A percentile compares a stretch with the other conserved stretches of the same genome.
Conservation (phyloP, 1,140 invertebrate species). For the Brachionus paranguensis region DNA sequence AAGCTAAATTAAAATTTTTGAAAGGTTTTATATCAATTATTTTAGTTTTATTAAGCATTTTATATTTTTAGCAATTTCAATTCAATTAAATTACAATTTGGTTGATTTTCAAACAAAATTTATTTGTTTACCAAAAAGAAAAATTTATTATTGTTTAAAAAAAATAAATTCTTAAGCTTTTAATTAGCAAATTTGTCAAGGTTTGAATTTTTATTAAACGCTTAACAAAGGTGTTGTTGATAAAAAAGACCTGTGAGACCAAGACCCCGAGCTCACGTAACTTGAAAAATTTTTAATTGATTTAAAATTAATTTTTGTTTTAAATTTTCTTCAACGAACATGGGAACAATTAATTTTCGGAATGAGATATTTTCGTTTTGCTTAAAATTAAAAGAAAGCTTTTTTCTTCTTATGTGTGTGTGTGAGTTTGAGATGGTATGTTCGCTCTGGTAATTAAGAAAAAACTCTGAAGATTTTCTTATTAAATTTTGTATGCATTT, state of each 20-base stretch:
- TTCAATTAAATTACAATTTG: neutral
- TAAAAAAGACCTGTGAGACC: neutral
- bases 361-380: neutral
- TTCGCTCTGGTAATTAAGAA: neutral
- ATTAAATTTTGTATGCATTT: neutral
- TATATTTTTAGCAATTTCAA: neutral
- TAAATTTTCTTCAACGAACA: neutral
- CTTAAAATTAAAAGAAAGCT: neutral
- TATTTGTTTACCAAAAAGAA: slow-evolving; percentile 26
- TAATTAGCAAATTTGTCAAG: slow-evolving; percentile 24
- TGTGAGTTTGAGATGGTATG: neutral
- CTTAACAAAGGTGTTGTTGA: neutral
- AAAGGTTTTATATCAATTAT: neutral
- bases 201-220: neutral
- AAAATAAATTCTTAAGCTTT: slow-evolving; percentile 11
- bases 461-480: neutral
- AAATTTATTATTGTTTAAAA: neutral
- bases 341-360: neutral
- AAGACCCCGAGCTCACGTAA: neutral
- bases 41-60: neutral
- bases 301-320: slow-evolving; percentile 28
- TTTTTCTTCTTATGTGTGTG: neutral
- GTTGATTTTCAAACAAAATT: neutral
- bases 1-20: neutral
- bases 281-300: neutral